These are phyloP conservation scores for Varanus komodoensis DNA, from an alignment of 2,113 vertebrate genomes.

Conservation along the genomic window DNA sequence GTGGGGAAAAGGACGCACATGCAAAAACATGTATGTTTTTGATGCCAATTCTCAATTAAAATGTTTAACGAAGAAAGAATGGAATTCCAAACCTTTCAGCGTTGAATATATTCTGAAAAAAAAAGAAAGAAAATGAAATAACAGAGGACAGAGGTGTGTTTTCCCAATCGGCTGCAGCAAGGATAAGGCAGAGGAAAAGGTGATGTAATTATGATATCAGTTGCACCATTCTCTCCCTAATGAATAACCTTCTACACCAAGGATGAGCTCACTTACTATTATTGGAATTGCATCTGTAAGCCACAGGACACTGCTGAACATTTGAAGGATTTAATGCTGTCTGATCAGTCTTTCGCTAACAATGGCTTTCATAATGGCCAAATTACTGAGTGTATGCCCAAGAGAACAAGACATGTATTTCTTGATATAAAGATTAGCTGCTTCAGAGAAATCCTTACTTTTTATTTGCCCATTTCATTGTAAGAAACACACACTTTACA, in stretches of 20 bases:
- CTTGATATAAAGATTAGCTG: background rate
- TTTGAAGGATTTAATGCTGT: constrained; percentile 63
- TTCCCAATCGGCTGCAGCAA: constrained; percentile 79
- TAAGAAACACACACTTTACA: constrained; percentile 61
- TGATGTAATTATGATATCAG: constrained; percentile 93
- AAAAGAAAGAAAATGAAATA: constrained; percentile 53
- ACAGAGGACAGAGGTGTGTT: constrained; percentile 69
- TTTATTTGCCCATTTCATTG: constrained; percentile 62
- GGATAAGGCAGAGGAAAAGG: constrained; percentile 88
- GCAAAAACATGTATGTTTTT: background rate
- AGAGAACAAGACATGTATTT: constrained; percentile 54
- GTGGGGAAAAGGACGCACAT: background rate
- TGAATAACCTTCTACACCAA: constrained; percentile 84
- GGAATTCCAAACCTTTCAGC: constrained; percentile 20
- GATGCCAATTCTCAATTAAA: constrained; percentile 14
- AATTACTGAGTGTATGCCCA: constrained; percentile 39
- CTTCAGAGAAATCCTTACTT: constrained; percentile 58
- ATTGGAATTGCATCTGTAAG: constrained; percentile 88
- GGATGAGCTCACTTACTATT: constrained; percentile 92
- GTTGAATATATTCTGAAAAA: constrained; percentile 38
- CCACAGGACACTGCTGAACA: constrained; percentile 72
- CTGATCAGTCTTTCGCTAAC: constrained; percentile 60
- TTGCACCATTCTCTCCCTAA: constrained; percentile 92
- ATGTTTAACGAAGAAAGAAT: constrained; percentile 20
- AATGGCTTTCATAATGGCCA: constrained; percentile 49